Evolutionary conservation across 2,888 invertebrate species (phyloP).

Genomic region (Colletes collaris): DNA sequence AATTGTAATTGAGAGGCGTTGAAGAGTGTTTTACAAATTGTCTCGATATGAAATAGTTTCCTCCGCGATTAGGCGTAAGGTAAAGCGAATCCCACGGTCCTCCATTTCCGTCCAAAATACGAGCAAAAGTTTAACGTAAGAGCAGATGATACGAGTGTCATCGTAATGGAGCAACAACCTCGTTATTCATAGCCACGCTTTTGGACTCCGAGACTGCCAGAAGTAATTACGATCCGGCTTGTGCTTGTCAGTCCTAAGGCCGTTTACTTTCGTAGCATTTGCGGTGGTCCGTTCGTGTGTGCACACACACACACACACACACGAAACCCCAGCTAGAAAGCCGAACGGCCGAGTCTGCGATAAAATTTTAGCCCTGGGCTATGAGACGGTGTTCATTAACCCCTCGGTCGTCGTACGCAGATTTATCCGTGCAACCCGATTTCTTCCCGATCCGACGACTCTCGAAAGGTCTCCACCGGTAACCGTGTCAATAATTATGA

Average conservation of each 20-base stretch:
- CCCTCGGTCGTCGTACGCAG: constrained; percentile 21
- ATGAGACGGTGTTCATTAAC: constrained; percentile 50
- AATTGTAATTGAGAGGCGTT: too few relatives aligned
- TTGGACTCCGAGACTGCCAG: constrained; percentile 18
- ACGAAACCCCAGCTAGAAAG: constrained; percentile 14
- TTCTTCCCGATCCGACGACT: background rate
- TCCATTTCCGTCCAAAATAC: too few relatives aligned
- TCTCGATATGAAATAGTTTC: too few relatives aligned
- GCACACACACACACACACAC: background rate
- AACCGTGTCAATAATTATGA: too few relatives aligned
- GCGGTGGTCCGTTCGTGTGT: background rate
- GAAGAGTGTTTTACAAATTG: too few relatives aligned
- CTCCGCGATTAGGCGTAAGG: too few relatives aligned
- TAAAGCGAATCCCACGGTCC: too few relatives aligned
- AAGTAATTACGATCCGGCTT: constrained; percentile 43
- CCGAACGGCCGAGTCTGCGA: constrained; percentile 6
- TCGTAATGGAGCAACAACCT: constrained; percentile 29
- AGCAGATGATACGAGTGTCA: background rate
- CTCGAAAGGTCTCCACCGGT: background rate
- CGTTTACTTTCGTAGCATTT: constrained; percentile 52
- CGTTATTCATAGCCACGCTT: constrained; percentile 49
- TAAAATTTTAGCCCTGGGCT: constrained; percentile 48
- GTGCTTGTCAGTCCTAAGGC: constrained; percentile 34
- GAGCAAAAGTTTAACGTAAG: background rate
- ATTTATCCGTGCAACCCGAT: constrained; percentile 13